phyloP scores from a whole-genome alignment of 2,888 invertebrate genomes.

The Aromia moschata region DNA sequence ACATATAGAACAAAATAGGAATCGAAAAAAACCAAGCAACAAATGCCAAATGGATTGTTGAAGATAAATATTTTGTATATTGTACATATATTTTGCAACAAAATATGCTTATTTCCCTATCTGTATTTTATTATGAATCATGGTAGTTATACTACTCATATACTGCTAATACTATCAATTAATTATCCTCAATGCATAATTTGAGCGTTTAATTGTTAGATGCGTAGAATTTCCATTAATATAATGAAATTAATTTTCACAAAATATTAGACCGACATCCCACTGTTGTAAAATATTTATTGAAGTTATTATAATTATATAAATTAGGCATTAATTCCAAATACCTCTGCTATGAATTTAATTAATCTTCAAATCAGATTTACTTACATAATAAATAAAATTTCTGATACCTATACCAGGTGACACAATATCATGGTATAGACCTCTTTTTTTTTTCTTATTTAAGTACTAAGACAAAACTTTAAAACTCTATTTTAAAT shows the following conservation, averaged over 20 bases:
- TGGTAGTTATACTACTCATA: too few relatives aligned
- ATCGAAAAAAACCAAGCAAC: too few relatives aligned
- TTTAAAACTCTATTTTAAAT: too few relatives aligned
- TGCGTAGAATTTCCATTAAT: conserved; percentile 21
- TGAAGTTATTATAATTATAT: conserved; percentile 24
- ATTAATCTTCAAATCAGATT: conserved; percentile 23
- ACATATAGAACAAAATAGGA: too few relatives aligned
- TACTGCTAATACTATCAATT: conserved; percentile 13
- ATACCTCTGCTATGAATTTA: conserved; percentile 13
- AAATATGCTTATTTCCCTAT: too few relatives aligned
- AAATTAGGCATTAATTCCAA: conserved; percentile 21
- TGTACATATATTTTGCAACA: too few relatives aligned
- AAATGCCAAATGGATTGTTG: too few relatives aligned
- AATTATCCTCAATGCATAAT: conserved; percentile 22
- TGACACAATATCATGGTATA: not conserved
- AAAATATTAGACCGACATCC: conserved; percentile 20
- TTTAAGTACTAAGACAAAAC: too few relatives aligned
- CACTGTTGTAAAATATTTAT: conserved; percentile 23
- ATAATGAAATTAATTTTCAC: conserved; percentile 24
- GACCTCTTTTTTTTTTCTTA: too few relatives aligned
- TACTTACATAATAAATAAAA: conserved; percentile 16
- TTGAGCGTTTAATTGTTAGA: conserved; percentile 17
- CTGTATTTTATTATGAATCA: too few relatives aligned
- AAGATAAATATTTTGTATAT: too few relatives aligned
- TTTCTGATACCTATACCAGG: not conserved